Percentiles rank a stretch among this genome's conserved stretches.
Conservation (phyloP, 2,113 vertebrate species). For the Haliaeetus leucogaster region DNA sequence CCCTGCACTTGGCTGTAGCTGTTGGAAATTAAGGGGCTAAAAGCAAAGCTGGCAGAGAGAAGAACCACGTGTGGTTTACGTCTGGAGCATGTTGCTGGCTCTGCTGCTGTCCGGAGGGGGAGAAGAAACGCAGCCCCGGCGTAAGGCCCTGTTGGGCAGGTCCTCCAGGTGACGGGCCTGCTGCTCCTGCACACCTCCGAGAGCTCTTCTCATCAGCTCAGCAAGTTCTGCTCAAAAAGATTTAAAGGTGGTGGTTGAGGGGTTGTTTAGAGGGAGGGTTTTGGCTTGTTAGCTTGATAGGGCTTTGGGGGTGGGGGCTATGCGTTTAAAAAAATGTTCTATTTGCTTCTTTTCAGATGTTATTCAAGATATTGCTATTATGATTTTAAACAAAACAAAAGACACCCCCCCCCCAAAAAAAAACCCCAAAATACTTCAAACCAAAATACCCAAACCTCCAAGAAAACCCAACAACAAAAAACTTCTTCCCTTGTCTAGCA, state of each 20-base stretch:
- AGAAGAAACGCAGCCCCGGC: not conserved
- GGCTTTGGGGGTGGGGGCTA: not conserved
- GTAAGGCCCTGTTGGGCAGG: not conserved
- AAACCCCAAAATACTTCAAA: not conserved
- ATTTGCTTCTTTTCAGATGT: not conserved
- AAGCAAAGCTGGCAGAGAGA: conserved; percentile 3
- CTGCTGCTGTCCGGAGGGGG: not conserved
- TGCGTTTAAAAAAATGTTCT: not conserved
- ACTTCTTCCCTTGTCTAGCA: not conserved
- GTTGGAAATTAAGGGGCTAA: conserved; percentile 11
- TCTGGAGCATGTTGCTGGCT: not conserved
- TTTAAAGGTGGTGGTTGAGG: not conserved
- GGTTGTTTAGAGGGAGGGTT: not conserved
- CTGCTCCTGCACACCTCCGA: not conserved
- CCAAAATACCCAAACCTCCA: not conserved
- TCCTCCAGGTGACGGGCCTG: not conserved
- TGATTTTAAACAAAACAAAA: not conserved
- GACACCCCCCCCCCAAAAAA: not conserved
- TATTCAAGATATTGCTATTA: not conserved
- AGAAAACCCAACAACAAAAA: not conserved
- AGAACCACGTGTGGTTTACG: not conserved
- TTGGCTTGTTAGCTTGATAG: not conserved
- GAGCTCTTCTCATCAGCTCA: not conserved
- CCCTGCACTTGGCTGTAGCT: not conserved
- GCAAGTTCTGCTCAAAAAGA: not conserved